Percentiles rank a stretch among this genome's conserved stretches.
phyloP scores from a whole-genome alignment of 2,113 vertebrate genomes.

The Seriola dumerili region DNA sequence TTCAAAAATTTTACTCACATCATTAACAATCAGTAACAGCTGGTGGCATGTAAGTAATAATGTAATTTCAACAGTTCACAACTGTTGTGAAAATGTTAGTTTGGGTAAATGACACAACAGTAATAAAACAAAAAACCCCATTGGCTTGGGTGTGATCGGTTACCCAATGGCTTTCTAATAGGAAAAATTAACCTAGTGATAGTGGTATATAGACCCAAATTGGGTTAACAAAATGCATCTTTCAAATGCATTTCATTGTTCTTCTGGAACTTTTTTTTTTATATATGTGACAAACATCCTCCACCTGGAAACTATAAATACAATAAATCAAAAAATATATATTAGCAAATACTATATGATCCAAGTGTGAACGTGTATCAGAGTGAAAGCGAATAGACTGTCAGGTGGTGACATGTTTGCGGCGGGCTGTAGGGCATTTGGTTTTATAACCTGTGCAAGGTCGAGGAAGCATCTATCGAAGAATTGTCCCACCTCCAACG shows the following conservation, averaged over 20 bases:
- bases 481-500: constrained; percentile 49
- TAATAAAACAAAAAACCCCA: too few species aligned
- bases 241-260: background rate
- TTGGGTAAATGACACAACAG: too few species aligned
- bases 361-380: background rate
- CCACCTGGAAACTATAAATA: constrained; percentile 16
- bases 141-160: too few species aligned
- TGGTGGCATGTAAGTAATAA: too few species aligned
- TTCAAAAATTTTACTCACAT: too few species aligned
- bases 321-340: background rate
- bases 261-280: background rate
- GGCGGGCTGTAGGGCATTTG: constrained; percentile 17
- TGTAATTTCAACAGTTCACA: too few species aligned
- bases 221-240: background rate
- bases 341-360: background rate
- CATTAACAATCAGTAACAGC: too few species aligned
- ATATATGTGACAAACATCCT: constrained; percentile 18
- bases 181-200: background rate
- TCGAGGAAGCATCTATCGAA: constrained; percentile 43
- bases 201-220: background rate
- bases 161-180: background rate
- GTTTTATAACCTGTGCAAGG: constrained; percentile 51
- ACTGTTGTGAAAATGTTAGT: too few species aligned
- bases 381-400: constrained; percentile 12
- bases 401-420: background rate